phyloP scores from a whole-genome alignment of 2,888 invertebrate species.

The Oscheius sp. region DNA sequence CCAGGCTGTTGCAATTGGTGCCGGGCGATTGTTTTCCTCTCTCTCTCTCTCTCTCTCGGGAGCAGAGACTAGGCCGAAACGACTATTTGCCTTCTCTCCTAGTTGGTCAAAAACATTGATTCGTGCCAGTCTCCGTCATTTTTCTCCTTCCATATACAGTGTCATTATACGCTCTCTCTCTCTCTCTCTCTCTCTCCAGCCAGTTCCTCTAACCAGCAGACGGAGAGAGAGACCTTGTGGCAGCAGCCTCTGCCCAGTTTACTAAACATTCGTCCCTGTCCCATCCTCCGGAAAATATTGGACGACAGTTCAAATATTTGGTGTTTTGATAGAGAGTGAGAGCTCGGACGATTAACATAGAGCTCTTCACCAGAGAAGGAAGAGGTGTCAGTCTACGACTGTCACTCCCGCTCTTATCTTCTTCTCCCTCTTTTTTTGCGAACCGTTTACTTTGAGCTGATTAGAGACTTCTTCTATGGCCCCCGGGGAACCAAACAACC shows the following conservation, averaged over 20 bases:
- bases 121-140: too few relatives aligned
- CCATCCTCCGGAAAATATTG: neutral
- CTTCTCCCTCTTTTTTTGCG: neutral
- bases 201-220: constrained; percentile 13
- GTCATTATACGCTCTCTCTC: neutral
- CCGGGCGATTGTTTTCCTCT: too few relatives aligned
- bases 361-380: neutral
- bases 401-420: neutral
- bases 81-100: too few relatives aligned
- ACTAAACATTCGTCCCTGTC: neutral
- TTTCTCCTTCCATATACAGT: too few relatives aligned
- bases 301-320: neutral
- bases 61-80: too few relatives aligned
- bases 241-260: neutral
- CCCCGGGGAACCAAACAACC: neutral
- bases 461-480: too few relatives aligned
- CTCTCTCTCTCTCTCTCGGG: too few relatives aligned
- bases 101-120: too few relatives aligned
- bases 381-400: neutral
- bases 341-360: too few relatives aligned
- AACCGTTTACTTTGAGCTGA: neutral
- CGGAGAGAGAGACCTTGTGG: constrained; percentile 12
- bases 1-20: too few relatives aligned
- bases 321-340: too few relatives aligned
- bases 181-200: constrained; percentile 9